These are phyloP conservation scores for Gopherus flavomarginatus DNA, from an alignment of 2,113 vertebrate genomes.

Conservation along the genomic window DNA sequence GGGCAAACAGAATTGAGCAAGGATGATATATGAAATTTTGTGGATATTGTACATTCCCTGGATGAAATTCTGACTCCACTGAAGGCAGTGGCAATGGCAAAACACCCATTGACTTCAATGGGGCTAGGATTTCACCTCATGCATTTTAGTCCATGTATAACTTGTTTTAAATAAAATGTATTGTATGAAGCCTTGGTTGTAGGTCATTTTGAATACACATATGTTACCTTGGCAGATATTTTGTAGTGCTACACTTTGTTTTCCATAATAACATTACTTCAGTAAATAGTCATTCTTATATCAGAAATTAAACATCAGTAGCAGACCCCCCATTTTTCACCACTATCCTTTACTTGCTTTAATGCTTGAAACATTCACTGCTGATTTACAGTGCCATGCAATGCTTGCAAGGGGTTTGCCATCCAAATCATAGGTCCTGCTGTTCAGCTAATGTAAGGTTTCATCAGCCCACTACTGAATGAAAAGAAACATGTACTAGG, in stretches of 20 bases:
- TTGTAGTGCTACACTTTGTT: background rate
- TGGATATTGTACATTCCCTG: background rate
- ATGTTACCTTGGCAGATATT: background rate
- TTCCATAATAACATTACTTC: background rate
- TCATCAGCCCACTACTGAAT: background rate
- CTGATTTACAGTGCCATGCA: constrained; percentile 45
- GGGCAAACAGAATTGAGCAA: background rate
- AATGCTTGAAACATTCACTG: background rate
- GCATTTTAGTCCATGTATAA: background rate
- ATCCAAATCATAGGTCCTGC: constrained; percentile 20
- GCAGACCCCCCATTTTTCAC: constrained; percentile 62
- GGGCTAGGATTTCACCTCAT: background rate
- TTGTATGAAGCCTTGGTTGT: background rate
- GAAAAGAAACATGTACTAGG: background rate
- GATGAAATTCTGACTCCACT: background rate
- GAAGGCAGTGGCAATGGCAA: background rate
- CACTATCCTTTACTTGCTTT: background rate
- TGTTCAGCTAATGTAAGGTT: background rate
- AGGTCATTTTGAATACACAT: background rate
- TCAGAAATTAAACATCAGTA: background rate
- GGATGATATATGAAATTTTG: background rate
- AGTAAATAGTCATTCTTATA: background rate
- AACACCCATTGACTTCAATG: background rate
- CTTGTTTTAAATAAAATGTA: background rate
- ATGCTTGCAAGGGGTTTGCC: background rate